These are phyloP conservation scores for Agrenia bidenticulata DNA, from an alignment of 2,888 invertebrate genomes.

Conservation along the genomic window DNA sequence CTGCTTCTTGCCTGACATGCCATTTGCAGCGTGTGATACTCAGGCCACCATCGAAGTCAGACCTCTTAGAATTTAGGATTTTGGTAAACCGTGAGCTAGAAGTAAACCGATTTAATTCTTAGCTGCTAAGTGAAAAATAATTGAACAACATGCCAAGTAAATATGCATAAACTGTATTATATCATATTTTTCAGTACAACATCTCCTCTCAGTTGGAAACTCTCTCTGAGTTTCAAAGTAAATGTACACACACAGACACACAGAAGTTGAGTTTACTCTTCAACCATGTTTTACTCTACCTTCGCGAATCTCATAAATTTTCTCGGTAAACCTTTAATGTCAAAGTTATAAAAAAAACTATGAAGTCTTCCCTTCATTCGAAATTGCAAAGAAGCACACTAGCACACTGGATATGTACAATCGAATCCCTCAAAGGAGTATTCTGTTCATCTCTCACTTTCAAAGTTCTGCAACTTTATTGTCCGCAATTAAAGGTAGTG, in stretches of 20 bases:
- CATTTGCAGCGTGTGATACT: neutral
- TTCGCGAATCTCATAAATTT: constrained; percentile 9
- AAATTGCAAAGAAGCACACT: neutral
- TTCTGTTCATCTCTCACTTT: neutral
- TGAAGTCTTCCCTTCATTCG: neutral
- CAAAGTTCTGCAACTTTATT: neutral
- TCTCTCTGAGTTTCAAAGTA: too few relatives aligned
- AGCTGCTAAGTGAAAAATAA: constrained; percentile 20
- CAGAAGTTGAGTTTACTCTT: too few relatives aligned
- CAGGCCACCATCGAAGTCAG: neutral
- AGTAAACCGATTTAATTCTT: constrained; percentile 13
- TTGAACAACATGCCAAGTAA: constrained; percentile 19
- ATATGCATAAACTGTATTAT: constrained; percentile 16
- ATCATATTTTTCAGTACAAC: constrained; percentile 3
- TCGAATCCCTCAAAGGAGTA: too few relatives aligned
- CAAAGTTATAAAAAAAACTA: constrained; percentile 4
- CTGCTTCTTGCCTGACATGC: neutral
- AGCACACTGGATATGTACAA: too few relatives aligned
- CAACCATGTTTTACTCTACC: neutral
- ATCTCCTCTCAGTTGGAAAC: neutral
- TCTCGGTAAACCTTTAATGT: constrained; percentile 9
- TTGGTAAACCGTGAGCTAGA: constrained; percentile 4
- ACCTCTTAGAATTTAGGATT: neutral
- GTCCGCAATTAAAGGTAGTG: constrained; percentile 2
- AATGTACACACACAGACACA: too few relatives aligned